A percentile compares a stretch with the other conserved stretches of the same genome.
Conservation (phyloP, 2,797 vertebrate species). For the Chaenodraco wilsoni region DNA sequence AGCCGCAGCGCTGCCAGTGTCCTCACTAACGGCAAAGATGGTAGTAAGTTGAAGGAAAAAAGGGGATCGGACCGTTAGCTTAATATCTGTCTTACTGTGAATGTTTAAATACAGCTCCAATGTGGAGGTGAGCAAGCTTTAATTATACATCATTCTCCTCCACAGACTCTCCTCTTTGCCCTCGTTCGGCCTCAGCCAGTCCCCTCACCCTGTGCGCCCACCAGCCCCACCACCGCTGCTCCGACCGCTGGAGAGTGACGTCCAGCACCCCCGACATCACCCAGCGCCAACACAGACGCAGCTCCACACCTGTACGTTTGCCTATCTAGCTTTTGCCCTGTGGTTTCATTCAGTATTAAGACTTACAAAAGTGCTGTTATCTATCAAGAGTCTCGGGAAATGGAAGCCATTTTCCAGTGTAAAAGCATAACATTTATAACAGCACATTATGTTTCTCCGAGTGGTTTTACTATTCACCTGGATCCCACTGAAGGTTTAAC, state of each 20-base stretch:
- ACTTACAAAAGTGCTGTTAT: neutral
- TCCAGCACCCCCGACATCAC: slow-evolving; percentile 89
- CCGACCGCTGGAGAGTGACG: slow-evolving; percentile 88
- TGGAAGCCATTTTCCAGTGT: too few relatives aligned
- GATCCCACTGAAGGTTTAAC: neutral
- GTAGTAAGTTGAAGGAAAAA: slow-evolving; percentile 83
- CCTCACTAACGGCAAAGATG: slow-evolving; percentile 88
- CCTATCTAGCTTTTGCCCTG: neutral
- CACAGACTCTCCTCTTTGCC: slow-evolving; percentile 88
- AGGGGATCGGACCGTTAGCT: neutral
- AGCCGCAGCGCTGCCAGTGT: slow-evolving; percentile 95
- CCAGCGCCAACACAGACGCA: slow-evolving; percentile 82
- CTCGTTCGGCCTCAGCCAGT: slow-evolving; percentile 94
- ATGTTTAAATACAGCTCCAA: neutral
- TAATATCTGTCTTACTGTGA: accelerated
- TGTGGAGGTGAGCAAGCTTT: neutral
- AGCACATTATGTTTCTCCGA: neutral
- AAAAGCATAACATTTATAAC: slow-evolving; percentile 16
- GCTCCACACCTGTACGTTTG: slow-evolving; percentile 87
- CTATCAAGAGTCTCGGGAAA: too few relatives aligned
- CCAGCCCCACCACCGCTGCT: slow-evolving; percentile 89
- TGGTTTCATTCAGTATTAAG: neutral
- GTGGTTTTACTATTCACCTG: neutral
- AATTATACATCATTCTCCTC: neutral
- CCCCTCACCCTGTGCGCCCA: slow-evolving; percentile 90